phyloP scores from a whole-genome alignment of 2,888 invertebrate genomes.

The Hipparchia sbordonii region DNA sequence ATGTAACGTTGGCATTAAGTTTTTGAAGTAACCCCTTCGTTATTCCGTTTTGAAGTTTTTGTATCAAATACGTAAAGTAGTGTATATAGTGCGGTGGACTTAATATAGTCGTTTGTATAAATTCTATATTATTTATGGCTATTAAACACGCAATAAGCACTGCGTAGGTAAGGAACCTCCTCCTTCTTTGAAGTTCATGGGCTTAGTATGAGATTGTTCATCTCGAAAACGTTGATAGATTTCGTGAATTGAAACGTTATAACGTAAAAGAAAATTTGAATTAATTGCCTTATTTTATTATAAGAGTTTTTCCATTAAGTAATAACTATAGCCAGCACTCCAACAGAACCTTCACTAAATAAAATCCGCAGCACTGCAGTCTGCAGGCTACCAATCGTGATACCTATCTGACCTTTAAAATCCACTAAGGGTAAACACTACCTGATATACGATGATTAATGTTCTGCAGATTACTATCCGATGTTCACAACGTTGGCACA shows the following conservation, averaged over 20 bases:
- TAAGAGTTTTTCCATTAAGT: too few relatives aligned
- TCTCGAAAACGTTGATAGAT: too few relatives aligned
- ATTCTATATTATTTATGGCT: background rate
- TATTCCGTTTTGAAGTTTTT: background rate
- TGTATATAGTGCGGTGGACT: background rate
- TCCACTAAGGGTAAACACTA: constrained; percentile 18
- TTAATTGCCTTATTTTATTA: too few relatives aligned
- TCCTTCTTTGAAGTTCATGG: background rate
- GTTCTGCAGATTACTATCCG: constrained; percentile 16
- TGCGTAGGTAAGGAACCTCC: background rate
- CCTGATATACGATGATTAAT: constrained; percentile 23
- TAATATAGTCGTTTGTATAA: constrained; percentile 8
- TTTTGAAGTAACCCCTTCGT: background rate
- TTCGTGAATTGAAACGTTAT: too few relatives aligned
- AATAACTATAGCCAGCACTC: too few relatives aligned
- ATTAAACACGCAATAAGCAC: background rate
- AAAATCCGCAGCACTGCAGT: too few relatives aligned
- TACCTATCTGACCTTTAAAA: constrained; percentile 13
- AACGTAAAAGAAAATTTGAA: too few relatives aligned
- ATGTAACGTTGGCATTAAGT: background rate
- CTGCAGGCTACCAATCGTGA: background rate
- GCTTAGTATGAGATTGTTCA: too few relatives aligned
- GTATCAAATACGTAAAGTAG: background rate
- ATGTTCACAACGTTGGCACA: constrained; percentile 12
- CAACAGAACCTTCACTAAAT: too few relatives aligned